These are phyloP conservation scores for Tetragonula clypearis DNA, from an alignment of 1,140 invertebrate species.

Conservation along the genomic window DNA sequence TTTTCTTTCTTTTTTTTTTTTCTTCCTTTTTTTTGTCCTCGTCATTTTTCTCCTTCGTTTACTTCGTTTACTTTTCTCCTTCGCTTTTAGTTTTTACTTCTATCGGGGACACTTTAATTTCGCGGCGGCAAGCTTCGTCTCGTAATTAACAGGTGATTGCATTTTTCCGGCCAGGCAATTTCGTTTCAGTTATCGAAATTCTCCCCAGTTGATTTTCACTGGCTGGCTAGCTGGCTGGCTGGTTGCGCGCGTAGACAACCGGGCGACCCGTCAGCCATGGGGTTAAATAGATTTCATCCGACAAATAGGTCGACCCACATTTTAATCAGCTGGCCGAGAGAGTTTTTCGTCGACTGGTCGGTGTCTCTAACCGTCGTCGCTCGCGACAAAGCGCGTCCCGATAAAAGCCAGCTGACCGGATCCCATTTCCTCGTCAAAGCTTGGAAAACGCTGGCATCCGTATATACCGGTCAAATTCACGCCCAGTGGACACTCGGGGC, in stretches of 20 bases:
- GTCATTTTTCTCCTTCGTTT: neutral
- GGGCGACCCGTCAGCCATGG: neutral
- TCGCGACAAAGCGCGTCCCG: neutral
- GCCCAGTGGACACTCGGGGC: neutral
- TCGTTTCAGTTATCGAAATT: constrained; percentile 37
- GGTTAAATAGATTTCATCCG: constrained; percentile 17
- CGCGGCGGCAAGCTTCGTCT: neutral
- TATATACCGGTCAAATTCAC: constrained; percentile 1
- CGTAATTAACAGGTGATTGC: constrained; percentile 29
- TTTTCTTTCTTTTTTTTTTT: neutral
- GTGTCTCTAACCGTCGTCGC: too few relatives aligned
- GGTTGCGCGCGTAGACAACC: neutral
- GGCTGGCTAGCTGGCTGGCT: neutral
- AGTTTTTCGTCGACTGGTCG: neutral
- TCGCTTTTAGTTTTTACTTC: too few relatives aligned
- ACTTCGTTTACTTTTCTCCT: neutral
- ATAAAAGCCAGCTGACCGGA: constrained; percentile 1
- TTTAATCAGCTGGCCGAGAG: neutral
- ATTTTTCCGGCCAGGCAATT: constrained; percentile 9
- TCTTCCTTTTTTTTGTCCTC: too few relatives aligned
- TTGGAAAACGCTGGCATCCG: neutral
- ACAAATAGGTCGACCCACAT: constrained; percentile 28
- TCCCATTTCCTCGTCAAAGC: constrained; percentile 10
- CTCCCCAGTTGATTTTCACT: neutral
- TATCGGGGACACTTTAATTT: neutral